Evolutionary conservation across 1,140 invertebrate genomes (phyloP), one percentile per base, ranked within the genome.

Genomic region (Eubasilissa regina): DNA sequence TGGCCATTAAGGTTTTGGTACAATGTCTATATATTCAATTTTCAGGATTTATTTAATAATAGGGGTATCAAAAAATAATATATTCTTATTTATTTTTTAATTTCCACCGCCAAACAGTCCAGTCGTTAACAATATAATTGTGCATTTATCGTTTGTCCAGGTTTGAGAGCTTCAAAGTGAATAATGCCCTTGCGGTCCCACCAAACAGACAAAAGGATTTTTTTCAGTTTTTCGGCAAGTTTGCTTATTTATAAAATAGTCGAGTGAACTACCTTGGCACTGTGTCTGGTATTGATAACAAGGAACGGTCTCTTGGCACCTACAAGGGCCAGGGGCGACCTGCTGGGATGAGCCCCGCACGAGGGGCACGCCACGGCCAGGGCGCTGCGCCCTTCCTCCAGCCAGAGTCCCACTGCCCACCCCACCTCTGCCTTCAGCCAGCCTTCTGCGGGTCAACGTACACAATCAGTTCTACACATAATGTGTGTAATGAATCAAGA

Each of bases 341-440:
- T 53, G 60, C 92, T 92, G 1, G 51, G 47, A 10, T n/a, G 21
- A 1, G 68, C 68, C 83, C 93, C 92, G 83, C 95, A 96, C 6
- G 94, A 94, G 81, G 93, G 93, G 84, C 95, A 96, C 0, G 92
- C 91, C 12, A 96, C 92, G 95, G 90, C 8, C 92, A 92, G 82
- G 94, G 55, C 91, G 91, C 72, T 92, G 87, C 81, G 92, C 89
- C 70, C 91, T 55, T 90, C 92, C 51, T 93, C 90, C 12, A 95
- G 86, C 95, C 95, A 96, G 56, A 92, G 92, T 45, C 92, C 90
- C 4, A 94, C 91, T 0, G 93, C 92, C 87, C 92, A 93, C 4
- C 92, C 92, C 0, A 96, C 90, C 81, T 95, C 93, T 47, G 95
- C 92, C 79, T 94, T 92, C 75, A 96, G 91, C 95, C 95, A 96